These are phyloP conservation scores for Podiceps cristatus DNA, from an alignment of 2,113 vertebrate genomes.

Conservation along the genomic window DNA sequence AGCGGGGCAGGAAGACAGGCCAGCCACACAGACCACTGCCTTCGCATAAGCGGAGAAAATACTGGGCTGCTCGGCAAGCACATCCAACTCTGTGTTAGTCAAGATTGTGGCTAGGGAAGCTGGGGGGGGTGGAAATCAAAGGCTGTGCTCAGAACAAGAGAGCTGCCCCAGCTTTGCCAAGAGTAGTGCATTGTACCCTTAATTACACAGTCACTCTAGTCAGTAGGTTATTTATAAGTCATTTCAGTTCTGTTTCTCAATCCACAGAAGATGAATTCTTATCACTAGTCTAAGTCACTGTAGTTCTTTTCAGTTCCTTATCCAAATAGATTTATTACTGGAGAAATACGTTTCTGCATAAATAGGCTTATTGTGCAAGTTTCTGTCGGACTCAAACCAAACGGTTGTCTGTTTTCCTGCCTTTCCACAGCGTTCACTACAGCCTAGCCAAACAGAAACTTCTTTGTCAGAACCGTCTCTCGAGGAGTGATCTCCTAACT, in stretches of 20 bases:
- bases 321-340: constrained; percentile 48
- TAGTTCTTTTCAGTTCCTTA: constrained; percentile 43
- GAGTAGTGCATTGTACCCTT: constrained; percentile 10
- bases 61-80: not conserved
- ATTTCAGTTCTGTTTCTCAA: constrained; percentile 31
- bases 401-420: not conserved
- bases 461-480: not conserved
- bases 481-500: not conserved
- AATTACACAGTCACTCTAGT: constrained; percentile 21
- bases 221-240: constrained; percentile 46
- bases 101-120: not conserved
- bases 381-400: not conserved
- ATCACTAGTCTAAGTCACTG: not conserved
- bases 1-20: not conserved
- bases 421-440: not conserved
- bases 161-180: constrained; percentile 24
- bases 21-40: not conserved
- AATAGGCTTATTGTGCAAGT: constrained; percentile 28
- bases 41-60: not conserved
- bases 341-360: constrained; percentile 16
- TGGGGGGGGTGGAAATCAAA: not conserved
- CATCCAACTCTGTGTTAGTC: not conserved
- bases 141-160: not conserved
- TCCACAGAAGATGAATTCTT: constrained; percentile 40
- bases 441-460: not conserved